Percentiles rank a stretch among this genome's conserved stretches.
Conservation (phyloP, 2,113 vertebrate species). For the Turdus rufiventris region DNA sequence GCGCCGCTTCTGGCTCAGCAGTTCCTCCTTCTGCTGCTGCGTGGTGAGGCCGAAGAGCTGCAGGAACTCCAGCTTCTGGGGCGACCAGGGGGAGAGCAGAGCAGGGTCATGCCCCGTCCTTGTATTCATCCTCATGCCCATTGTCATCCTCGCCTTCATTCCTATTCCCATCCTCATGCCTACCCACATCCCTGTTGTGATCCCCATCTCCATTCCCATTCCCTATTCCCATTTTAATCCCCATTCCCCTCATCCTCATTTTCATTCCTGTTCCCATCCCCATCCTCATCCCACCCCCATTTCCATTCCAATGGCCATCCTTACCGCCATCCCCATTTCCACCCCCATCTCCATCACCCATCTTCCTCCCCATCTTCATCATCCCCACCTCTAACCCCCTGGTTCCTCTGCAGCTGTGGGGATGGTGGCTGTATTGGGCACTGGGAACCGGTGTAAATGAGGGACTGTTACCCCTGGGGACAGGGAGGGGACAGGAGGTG, state of each 20-base stretch:
- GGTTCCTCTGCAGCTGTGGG: neutral
- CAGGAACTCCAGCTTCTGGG: slow-evolving; percentile 94
- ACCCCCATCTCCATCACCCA: neutral
- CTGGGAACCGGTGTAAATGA: neutral
- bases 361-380: no score
- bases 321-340: neutral
- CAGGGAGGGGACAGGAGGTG: accelerated
- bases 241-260: neutral
- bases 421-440: neutral
- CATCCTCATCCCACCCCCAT: neutral
- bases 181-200: neutral
- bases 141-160: neutral
- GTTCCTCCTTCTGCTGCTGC: slow-evolving; percentile 83
- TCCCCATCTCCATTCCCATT: neutral
- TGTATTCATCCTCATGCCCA: no score
- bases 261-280: neutral
- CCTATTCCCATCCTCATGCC: neutral
- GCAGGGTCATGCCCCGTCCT: neutral
- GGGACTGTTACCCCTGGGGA: neutral
- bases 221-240: accelerated
- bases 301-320: neutral
- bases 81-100: slow-evolving; percentile 6
- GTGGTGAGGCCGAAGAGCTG: slow-evolving; percentile 90
- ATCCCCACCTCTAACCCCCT: neutral
- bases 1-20: slow-evolving; percentile 89